These are phyloP conservation scores for Amniataba percoides DNA, from an alignment of 2,797 vertebrate genomes.

Conservation along the genomic window DNA sequence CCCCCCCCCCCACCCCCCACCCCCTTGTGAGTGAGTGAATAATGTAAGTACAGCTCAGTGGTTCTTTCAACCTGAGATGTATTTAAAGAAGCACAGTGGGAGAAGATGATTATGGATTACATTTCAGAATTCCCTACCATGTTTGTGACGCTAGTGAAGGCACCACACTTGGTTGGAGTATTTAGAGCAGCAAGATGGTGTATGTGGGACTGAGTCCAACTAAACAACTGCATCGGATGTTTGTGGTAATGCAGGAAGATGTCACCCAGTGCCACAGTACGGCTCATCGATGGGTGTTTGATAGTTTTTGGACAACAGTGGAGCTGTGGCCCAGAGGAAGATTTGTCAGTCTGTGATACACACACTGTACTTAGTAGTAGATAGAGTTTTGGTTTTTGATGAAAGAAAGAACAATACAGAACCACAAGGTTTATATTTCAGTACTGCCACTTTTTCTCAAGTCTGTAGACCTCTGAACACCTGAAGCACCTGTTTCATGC, in stretches of 20 bases:
- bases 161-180: background rate
- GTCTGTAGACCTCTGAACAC: background rate
- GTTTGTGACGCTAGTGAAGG: background rate
- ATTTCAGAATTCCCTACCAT: background rate
- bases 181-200: background rate
- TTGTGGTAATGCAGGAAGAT: background rate
- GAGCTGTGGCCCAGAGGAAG: too few species aligned
- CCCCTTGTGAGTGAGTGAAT: constrained; percentile 38
- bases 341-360: too few species aligned
- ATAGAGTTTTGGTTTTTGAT: background rate
- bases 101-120: background rate
- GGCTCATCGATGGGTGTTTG: too few species aligned
- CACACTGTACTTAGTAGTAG: too few species aligned
- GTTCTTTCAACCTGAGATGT: constrained; percentile 30
- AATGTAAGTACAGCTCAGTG: constrained; percentile 26
- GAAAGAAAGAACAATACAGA: background rate
- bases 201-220: background rate
- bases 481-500: background rate
- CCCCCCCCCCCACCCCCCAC: too few species aligned
- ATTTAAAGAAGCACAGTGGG: background rate
- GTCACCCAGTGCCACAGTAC: too few species aligned
- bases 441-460: background rate
- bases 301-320: too few species aligned
- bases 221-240: background rate
- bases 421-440: background rate